Evolutionary conservation across 1,140 invertebrate genomes (phyloP).

Genomic region (Bombus superbus): DNA sequence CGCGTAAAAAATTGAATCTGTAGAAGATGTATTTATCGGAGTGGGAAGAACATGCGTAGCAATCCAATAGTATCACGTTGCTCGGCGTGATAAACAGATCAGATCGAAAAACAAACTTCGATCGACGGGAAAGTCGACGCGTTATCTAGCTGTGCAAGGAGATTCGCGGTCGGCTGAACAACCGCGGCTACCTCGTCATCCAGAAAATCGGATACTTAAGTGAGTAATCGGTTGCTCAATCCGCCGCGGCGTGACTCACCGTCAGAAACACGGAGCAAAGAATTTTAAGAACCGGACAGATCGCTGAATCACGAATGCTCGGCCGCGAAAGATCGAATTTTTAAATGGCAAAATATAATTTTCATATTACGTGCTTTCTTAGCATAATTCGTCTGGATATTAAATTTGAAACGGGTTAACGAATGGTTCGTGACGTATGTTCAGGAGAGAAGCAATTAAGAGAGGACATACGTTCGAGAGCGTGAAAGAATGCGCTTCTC

Average conservation of each 20-base stretch:
- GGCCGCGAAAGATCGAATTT: not conserved
- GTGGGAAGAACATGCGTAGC: too few species aligned
- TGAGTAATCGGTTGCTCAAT: slow-evolving; percentile 60
- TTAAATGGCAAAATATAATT: not conserved
- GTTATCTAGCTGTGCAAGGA: not conserved
- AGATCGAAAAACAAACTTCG: not conserved
- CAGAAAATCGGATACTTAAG: slow-evolving; percentile 17
- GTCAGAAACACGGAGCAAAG: not conserved
- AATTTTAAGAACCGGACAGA: slow-evolving; percentile 21
- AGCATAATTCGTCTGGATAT: too few species aligned
- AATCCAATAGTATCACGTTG: not conserved
- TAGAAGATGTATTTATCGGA: too few species aligned
- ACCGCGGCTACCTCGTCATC: not conserved
- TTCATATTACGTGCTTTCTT: not conserved
- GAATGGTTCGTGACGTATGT: not conserved
- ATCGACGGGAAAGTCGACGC: not conserved
- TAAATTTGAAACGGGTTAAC: too few species aligned
- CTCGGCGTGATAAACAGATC: not conserved
- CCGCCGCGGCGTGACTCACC: slow-evolving; percentile 41
- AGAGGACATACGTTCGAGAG: too few species aligned
- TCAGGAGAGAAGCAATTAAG: not conserved
- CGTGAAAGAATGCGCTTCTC: too few species aligned
- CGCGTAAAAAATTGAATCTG: too few species aligned
- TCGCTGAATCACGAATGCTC: not conserved
- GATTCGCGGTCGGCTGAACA: not conserved